Conservation (phyloP, 2,113 vertebrate species). For the Callionymus lyra region DNA sequence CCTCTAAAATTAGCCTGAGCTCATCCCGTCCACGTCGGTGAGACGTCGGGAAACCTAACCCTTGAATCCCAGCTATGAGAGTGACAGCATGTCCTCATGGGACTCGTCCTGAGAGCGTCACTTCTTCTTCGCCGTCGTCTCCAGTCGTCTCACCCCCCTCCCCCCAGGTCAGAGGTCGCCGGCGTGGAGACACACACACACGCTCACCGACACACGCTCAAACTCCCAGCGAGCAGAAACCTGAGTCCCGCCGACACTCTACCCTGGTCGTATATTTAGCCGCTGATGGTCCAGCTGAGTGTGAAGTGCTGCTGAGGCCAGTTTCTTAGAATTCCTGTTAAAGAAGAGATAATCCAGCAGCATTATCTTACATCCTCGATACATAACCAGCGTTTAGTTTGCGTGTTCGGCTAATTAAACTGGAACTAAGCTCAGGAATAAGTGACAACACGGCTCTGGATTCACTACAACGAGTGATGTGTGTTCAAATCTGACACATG, state of each 20-base stretch:
- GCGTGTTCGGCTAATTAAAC: too few relatives aligned
- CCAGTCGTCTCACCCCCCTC: conserved; percentile 7
- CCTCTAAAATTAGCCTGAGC: conserved; percentile 62
- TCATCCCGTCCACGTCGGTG: conserved; percentile 52
- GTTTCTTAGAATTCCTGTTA: conserved; percentile 15
- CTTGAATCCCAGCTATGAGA: conserved; percentile 60
- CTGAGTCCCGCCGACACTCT: conserved; percentile 42
- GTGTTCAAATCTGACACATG: too few relatives aligned
- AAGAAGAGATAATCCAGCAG: background rate
- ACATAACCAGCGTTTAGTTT: too few relatives aligned
- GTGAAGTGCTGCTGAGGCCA: conserved; percentile 20
- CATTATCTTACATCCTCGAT: too few relatives aligned
- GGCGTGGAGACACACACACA: conserved; percentile 9
- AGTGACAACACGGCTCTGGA: too few relatives aligned
- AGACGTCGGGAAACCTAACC: conserved; percentile 66
- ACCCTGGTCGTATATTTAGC: conserved; percentile 59
- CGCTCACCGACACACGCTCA: conserved; percentile 3
- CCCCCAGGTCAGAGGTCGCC: conserved; percentile 12
- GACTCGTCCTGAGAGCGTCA: too few relatives aligned
- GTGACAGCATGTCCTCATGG: conserved; percentile 23
- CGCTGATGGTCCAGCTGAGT: conserved; percentile 46
- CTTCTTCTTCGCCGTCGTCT: conserved; percentile 28
- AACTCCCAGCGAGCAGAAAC: conserved; percentile 35
- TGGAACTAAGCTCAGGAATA: too few relatives aligned
- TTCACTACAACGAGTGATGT: too few relatives aligned